A percentile compares a stretch with the other conserved stretches of the same genome.
Conservation (phyloP, 2,113 vertebrate genomes). For the Danionella cerebrum region DNA sequence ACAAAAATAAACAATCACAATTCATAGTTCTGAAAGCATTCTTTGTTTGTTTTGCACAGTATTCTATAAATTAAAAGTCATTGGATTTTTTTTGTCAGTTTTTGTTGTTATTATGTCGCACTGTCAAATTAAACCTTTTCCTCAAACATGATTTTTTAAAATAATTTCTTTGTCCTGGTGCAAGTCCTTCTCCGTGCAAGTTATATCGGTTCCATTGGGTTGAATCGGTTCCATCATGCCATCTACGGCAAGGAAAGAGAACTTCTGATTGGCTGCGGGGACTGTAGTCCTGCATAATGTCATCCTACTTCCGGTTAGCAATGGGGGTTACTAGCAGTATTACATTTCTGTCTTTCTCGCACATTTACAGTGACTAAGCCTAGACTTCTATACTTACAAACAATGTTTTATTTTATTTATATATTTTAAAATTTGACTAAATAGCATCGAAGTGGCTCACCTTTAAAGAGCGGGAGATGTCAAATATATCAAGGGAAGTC, state of each 20-base stretch:
- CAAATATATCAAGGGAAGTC: neutral
- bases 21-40: too few species aligned
- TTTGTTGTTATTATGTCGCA: too few species aligned
- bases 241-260: neutral
- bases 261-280: neutral
- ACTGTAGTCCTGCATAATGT: neutral
- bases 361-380: neutral
- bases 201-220: too few species aligned
- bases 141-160: too few species aligned
- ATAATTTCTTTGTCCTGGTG: too few species aligned
- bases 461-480: neutral
- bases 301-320: conserved; percentile 44
- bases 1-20: too few species aligned
- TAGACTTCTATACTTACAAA: neutral
- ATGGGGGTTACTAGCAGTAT: conserved; percentile 29
- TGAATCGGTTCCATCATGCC: neutral
- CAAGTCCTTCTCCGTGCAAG: too few species aligned
- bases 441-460: neutral
- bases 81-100: too few species aligned
- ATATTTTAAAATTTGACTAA: neutral
- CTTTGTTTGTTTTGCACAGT: too few species aligned
- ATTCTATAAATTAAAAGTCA: too few species aligned
- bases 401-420: neutral
- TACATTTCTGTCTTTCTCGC: conserved; percentile 20
- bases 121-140: too few species aligned